Conservation (phyloP, 1,140 invertebrate genomes). For the Latrodectus geometricus region DNA sequence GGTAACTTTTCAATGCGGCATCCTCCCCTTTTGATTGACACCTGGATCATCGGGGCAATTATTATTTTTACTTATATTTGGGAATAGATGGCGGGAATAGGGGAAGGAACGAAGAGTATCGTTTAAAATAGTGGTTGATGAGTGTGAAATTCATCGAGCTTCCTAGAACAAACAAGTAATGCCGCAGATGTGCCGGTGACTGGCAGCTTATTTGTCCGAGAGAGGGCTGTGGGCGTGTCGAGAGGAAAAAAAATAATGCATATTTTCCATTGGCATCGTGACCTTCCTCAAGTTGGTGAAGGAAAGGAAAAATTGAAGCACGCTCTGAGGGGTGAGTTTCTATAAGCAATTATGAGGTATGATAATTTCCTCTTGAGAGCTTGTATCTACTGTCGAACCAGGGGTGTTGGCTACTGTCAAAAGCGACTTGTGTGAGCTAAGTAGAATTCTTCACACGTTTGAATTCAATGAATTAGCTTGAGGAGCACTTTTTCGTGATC, state of each 20-base stretch:
- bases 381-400: not conserved
- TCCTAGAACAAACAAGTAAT: conserved; percentile 47
- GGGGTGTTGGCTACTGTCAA: conserved; percentile 39
- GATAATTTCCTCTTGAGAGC: not conserved
- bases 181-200: conserved; percentile 39
- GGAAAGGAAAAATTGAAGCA: not conserved
- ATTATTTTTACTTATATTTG: conserved; percentile 26
- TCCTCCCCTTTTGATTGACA: conserved; percentile 14
- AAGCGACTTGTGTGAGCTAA: not conserved
- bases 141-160: conserved; percentile 52
- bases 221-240: not conserved
- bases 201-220: conserved; percentile 51
- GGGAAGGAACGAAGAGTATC: not conserved
- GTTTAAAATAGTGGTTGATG: not conserved
- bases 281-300: not conserved
- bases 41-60: conserved; percentile 36
- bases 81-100: not conserved
- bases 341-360: conserved; percentile 12
- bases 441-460: not conserved
- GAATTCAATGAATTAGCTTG: not conserved
- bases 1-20: not conserved
- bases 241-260: not conserved
- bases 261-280: not conserved
- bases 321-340: not conserved
- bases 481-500: no score